Base-by-base conservation (phyloP, 2,113 vertebrate species). In the Hoplias malabaricus region DNA sequence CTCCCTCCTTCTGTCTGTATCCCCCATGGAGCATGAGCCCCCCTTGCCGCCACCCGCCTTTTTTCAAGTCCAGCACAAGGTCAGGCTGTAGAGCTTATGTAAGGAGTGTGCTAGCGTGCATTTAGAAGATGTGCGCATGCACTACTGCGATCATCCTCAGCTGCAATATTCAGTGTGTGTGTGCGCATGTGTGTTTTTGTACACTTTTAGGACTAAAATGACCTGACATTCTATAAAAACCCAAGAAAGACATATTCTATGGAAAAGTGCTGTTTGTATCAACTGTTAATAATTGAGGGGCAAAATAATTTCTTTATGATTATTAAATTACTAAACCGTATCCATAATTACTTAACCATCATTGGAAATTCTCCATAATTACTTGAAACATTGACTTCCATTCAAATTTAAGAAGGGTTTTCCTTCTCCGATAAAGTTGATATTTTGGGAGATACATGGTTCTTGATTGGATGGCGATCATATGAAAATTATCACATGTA, bases 1-100 rank as follows among this genome's bases (percentile, higher is more conserved):
- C 69, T 48, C 59, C 4, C 46, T 29, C 16, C 25, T 40, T 72
- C 27, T 40, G 69, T 34, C 63, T 2, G 29, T 16, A 36, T 75
- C 46, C 16, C 36, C n/a, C 5, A 27, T 13, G 5, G 23, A 57
- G 57, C 38, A 34, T 13, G 9, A 14, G 59, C 12, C 14, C 12
- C 38, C 10, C 29, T 31, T 31, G 19, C 21, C 40, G 27, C 11
- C 50, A 9, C 13, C 19, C 16, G 3, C 36, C 48, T 5, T 48
- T n/a, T n/a, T 57, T 43, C 48, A 59, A 53, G 40, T 40, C 34
- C 42, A 79, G 62, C 68, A 66, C 81, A 79, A 69, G 85, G 66
- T 75, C 66, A 50, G 57, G 48, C 69, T 63, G 59, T 59, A 71
- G 46, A 36, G 42, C 61, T 84, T 80, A 80, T 38, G n/a, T 77